Conservation (phyloP, 1,140 invertebrate species). For the Bombus sibiricus region DNA sequence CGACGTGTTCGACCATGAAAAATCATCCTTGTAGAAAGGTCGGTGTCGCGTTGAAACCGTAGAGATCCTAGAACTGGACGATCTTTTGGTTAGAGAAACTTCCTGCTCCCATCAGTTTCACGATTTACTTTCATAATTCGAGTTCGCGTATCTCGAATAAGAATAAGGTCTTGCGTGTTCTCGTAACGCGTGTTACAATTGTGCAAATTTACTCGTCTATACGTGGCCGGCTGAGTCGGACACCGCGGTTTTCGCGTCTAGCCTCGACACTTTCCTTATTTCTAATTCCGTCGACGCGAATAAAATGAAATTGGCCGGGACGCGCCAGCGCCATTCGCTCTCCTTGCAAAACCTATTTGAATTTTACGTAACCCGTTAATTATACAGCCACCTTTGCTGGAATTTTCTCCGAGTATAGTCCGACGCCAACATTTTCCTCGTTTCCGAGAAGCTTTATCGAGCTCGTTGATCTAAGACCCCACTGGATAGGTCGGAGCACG, state of each 20-base stretch:
- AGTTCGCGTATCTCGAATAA: too few relatives aligned
- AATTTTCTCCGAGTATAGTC: neutral
- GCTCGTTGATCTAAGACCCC: neutral
- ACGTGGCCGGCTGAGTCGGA: neutral
- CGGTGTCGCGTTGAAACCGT: neutral
- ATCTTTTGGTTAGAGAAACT: neutral
- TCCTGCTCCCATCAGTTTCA: too few relatives aligned
- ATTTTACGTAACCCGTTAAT: slow-evolving; percentile 45
- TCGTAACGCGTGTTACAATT: neutral
- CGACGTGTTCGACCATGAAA: neutral
- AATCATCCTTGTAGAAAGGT: neutral
- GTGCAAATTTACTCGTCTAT: neutral
- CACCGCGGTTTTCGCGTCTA: neutral
- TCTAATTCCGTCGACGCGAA: slow-evolving; percentile 32
- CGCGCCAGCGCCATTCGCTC: neutral
- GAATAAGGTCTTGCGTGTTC: neutral
- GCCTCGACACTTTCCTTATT: slow-evolving; percentile 25
- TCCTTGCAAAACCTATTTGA: slow-evolving; percentile 23
- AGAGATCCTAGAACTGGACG: too few relatives aligned
- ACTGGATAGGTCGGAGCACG: neutral
- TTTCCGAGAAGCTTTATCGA: slow-evolving; percentile 14
- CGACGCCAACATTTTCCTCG: neutral
- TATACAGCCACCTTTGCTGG: slow-evolving; percentile 13
- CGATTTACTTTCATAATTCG: too few relatives aligned
- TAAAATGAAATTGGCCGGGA: slow-evolving; percentile 41